Base-by-base conservation (phyloP, 1,140 invertebrate species). In the Bombus consobrinus region DNA sequence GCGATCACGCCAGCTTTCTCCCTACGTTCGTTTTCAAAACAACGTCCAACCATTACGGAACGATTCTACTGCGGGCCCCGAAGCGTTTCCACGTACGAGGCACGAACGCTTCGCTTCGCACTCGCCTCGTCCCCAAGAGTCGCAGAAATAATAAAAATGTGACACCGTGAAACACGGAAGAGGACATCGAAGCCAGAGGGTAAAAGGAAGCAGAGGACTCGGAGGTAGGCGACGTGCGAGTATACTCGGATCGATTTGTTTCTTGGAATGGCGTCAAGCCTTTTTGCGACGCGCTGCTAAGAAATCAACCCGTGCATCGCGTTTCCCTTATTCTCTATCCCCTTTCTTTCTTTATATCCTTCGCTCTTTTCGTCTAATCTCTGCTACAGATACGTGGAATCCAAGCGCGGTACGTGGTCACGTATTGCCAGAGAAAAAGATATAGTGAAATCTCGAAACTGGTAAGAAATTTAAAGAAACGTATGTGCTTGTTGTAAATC, bases 241-340 rank as follows among this genome's bases (percentile, higher is more conserved):
- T 72, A 69, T 64, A 37, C 74, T 79, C 79, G 88, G 57, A 88
- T 89, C 88, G 88, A 89, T 89, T 89, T 89, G 88, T 89, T 89
- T 87, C 79, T 89, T 66, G 83, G 83, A 78, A 87, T 9, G 69
- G 87, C 83, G 87, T 86, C 87, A 83, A 79, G 69, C 68, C 87
- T 88, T 88, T 89, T 89, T 88, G 83, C 83, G 37, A 68, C 88
- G 59, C 78, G 66, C 74, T 78, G 88, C 88, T 88, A 88, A 89
- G 88, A 89, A 89, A 89, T 87, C 88, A 89, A 89, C 69, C 87
- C 68, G 57, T 79, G 75, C 62, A 69, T 85, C 88, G 85, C 83
- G 32, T 57, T 28, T 73, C 32, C 53, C 41, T 64, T 64, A 5
- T 13, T 25, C 32, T n/a, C 12, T 32, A 12, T 5, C 18, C 12